Base-by-base conservation (phyloP, 2,888 invertebrate genomes). In the Tetrapedia diversipes region DNA sequence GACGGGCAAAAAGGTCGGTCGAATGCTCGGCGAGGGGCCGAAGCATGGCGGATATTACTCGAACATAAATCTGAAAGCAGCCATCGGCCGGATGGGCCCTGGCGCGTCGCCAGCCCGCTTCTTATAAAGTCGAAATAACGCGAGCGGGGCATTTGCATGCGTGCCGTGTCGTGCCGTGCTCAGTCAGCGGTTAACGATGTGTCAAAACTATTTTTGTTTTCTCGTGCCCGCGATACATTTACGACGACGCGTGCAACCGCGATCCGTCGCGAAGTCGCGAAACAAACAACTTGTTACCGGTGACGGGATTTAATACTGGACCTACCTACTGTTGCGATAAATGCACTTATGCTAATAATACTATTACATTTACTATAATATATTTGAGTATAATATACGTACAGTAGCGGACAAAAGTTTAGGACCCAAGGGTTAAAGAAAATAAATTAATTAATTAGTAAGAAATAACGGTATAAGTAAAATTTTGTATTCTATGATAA, bases 151-250 rank as follows among this genome's bases (percentile, higher is more conserved):
- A 80, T 78, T 80, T 78, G 71, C 82, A 66, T 49, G 63, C 74
- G 77, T 51, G 80, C n/a, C n/a, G n/a, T n/a, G n/a, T n/a, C n/a
- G n/a, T n/a, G n/a, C n/a, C 53, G 71, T 76, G 84, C 74, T 83
- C 79, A 65, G 80, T 84, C 78, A 80, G 70, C 84, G 76, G 84
- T 84, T 84, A 84, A 84, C 84, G 82, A 84, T 71, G 84, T 84
- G 84, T 84, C 84, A 80, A 77, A 81, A 84, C 77, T 84, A 85
- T 84, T 84, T 85, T 83, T 77, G 79, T 69, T 77, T n/a, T 74
- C 71, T 70, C 51, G 60, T 57, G 39, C 51, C 53, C 76, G 66
- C 73, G 79, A 79, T 83, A 77, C 79, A 72, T 83, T 83, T 77
- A 73, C 57, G 82, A 82, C 69, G 72, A 60, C 47, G n/a, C 64